Base-by-base conservation (phyloP, 2,888 invertebrate genomes). In the Lasioglossum malachurum region DNA sequence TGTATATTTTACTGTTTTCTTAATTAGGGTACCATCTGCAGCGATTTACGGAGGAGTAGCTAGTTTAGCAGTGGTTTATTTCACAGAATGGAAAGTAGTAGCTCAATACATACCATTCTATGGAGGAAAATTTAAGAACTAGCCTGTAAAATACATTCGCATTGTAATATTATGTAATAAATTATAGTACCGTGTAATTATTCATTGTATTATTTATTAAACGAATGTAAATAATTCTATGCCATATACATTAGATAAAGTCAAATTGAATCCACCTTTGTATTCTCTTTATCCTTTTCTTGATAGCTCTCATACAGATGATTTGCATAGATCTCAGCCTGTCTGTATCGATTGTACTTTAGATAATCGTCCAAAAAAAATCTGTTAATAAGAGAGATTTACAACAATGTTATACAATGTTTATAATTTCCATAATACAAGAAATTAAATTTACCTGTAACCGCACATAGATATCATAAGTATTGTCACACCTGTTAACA, bases 61-160 rank as follows among this genome's bases (percentile, higher is more conserved):
- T n/a, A 96, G 96, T 83, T 93, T 96, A 41, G 96, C 95, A 0
- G 89, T 97, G 16, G 95, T 97, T 4, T 98, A 98, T 95, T 96
- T 97, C 90, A 98, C 98, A 0, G 98, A 98, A 94, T 98, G 98
- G 98, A 97, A 97, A 95, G 94, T 96, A 76, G 95, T 98, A 87
- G 96, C 97, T 75, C 96, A 97, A 90, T 97, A 97, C 94, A 95
- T 98, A 88, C 98, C 98, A 38, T 97, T 96, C 95, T 98, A 98
- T 95, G 96, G 96, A 91, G 96, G 97, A 87, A 98, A 98, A 95
- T 98, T 97, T 94, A 95, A 96, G 64, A 96, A 96, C 49, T 82
- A 84, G 69, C 4, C 12, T 71, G 23, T 1, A 57, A 64, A 35
- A 80, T 57, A n/a, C 49, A 80, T 23, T 53, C 14, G 27, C 38